Evolutionary conservation across 1,140 invertebrate species (phyloP).

Genomic region (Caenorhabditis tropicalis): DNA sequence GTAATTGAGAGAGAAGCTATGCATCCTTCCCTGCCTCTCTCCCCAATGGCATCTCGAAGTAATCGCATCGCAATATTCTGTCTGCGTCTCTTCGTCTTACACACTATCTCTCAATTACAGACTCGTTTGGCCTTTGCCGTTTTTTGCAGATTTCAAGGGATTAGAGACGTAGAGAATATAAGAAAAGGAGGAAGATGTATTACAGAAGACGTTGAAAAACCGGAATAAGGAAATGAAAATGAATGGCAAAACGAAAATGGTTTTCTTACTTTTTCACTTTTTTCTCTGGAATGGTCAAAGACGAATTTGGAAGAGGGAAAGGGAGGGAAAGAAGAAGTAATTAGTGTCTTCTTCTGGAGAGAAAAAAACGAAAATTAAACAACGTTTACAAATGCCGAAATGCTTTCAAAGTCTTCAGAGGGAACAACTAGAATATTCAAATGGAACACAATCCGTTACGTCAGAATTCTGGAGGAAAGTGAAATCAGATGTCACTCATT

Average conservation of each 20-base stretch:
- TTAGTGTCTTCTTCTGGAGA: neutral
- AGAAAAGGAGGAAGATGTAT: neutral
- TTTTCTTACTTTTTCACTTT: neutral
- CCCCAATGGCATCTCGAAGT: conserved; percentile 3
- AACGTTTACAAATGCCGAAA: neutral
- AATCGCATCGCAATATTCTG: conserved; percentile 7
- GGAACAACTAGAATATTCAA: conserved; percentile 11
- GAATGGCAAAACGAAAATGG: neutral
- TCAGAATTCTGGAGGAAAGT: conserved; percentile 6
- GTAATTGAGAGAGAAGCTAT: neutral
- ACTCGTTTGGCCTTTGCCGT: neutral
- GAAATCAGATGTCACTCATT: conserved; percentile 9
- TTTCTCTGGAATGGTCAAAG: neutral
- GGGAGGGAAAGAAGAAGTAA: neutral
- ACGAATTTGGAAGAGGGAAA: neutral
- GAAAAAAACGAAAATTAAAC: neutral
- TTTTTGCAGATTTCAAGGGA: conserved; percentile 19
- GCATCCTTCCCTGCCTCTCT: neutral
- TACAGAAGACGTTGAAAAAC: too few species aligned
- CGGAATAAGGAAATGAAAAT: neutral
- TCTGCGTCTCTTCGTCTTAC: neutral
- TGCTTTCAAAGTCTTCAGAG: neutral
- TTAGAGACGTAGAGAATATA: neutral
- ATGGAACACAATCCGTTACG: neutral
- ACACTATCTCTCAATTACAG: conserved; percentile 20